Evolutionary conservation across 2,888 invertebrate genomes (phyloP).

Genomic region (Drosophila kambysellisi): DNA sequence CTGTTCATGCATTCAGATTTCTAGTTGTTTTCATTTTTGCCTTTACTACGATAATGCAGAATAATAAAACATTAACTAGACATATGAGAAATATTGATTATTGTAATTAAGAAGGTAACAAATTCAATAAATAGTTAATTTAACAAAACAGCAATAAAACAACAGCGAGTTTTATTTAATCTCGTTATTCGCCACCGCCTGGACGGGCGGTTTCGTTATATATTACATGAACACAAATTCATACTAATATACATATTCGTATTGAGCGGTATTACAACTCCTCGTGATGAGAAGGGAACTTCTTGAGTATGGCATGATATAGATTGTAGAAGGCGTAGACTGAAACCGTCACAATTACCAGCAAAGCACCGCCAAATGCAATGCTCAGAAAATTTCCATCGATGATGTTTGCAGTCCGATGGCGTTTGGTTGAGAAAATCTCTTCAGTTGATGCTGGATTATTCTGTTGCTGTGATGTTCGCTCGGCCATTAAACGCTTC

Average conservation of each 20-base stretch:
- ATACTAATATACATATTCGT: constrained; percentile 40
- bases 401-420: constrained; percentile 88
- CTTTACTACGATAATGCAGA: constrained; percentile 15
- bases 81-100: constrained; percentile 37
- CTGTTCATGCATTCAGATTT: constrained; percentile 71
- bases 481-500: constrained; percentile 92
- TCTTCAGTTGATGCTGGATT: constrained; percentile 84
- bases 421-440: constrained; percentile 83
- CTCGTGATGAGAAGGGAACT: constrained; percentile 92
- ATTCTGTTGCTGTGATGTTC: constrained; percentile 86
- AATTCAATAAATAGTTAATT: constrained; percentile 73
- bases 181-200: constrained; percentile 20
- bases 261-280: constrained; percentile 87
- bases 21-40: constrained; percentile 10
- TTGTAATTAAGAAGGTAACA: constrained; percentile 51
- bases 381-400: constrained; percentile 92
- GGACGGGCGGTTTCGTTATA: background rate
- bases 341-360: constrained; percentile 92
- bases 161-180: constrained; percentile 28
- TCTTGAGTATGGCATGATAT: constrained; percentile 92
- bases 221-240: constrained; percentile 45
- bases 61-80: constrained; percentile 24
- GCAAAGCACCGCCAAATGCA: constrained; percentile 91
- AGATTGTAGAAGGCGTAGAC: constrained; percentile 94
- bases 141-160: constrained; percentile 62